Conservation (phyloP, 2,888 invertebrate species). For the Caenorhabditis japonica region DNA sequence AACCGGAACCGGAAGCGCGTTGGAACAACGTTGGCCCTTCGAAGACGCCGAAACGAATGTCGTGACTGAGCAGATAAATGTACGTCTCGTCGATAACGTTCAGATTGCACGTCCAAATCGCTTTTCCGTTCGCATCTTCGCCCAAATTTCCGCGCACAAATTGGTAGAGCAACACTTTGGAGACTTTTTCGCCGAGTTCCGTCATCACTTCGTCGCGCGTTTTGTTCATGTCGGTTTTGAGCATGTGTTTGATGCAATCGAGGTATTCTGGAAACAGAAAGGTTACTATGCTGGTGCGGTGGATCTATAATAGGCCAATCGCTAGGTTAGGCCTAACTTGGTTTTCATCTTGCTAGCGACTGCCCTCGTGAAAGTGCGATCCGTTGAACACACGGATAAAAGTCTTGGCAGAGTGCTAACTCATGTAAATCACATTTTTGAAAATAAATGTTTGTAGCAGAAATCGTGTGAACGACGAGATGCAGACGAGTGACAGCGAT, state of each 20-base stretch:
- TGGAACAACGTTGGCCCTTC: slow-evolving; percentile 39
- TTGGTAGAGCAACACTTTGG: slow-evolving; percentile 40
- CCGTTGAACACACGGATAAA: too few species aligned
- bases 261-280: slow-evolving; percentile 23
- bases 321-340: too few species aligned
- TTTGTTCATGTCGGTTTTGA: slow-evolving; percentile 43
- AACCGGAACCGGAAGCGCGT: slow-evolving; percentile 35
- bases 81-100: slow-evolving; percentile 44
- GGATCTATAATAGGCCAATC: too few species aligned
- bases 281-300: too few species aligned
- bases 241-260: slow-evolving; percentile 44
- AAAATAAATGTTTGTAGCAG: too few species aligned
- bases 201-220: slow-evolving; percentile 32
- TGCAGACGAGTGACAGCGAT: too few species aligned
- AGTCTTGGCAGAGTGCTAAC: too few species aligned
- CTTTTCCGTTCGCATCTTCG: slow-evolving; percentile 35
- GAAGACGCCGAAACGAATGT: slow-evolving; percentile 43
- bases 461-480: too few species aligned
- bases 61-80: slow-evolving; percentile 35
- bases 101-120: slow-evolving; percentile 33
- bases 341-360: too few species aligned
- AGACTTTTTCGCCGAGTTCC: slow-evolving; percentile 39
- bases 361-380: too few species aligned
- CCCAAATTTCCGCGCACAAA: slow-evolving; percentile 40
- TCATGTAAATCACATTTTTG: too few species aligned